phyloP scores from a whole-genome alignment of 2,797 vertebrate species.

The Gallirallus australis region DNA sequence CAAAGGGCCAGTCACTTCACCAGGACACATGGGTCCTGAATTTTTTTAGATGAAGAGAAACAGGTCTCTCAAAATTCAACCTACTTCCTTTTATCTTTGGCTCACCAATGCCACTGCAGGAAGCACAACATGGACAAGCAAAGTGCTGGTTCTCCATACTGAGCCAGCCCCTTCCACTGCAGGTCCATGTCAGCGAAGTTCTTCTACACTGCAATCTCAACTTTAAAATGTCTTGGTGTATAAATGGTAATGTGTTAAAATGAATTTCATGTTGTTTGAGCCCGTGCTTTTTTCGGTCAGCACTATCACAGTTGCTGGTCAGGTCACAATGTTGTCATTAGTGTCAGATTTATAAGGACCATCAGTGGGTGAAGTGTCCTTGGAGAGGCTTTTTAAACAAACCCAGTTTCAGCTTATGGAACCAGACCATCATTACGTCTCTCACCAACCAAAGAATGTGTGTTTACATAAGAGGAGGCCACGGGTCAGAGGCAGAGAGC shows the following conservation, averaged over 20 bases:
- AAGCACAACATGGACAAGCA: neutral
- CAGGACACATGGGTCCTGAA: accelerated
- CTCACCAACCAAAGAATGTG: constrained; percentile 48
- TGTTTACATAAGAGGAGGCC: constrained; percentile 70
- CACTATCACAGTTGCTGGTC: neutral
- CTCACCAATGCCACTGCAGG: accelerated
- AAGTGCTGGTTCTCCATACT: neutral
- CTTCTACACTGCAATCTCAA: neutral
- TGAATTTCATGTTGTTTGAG: neutral
- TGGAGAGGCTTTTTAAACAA: constrained; percentile 68
- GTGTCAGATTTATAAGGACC: constrained; percentile 39
- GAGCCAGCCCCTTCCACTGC: neutral
- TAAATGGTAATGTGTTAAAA: neutral
- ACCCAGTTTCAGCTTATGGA: constrained; percentile 53
- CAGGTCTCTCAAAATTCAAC: neutral
- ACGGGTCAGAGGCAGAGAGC: constrained; percentile 62
- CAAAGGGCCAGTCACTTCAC: neutral
- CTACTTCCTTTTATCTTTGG: neutral
- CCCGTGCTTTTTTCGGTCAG: neutral
- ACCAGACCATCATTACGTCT: constrained; percentile 52
- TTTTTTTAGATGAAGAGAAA: neutral
- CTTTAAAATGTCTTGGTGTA: neutral
- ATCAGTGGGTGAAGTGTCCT: constrained; percentile 39
- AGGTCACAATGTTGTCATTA: constrained; percentile 22
- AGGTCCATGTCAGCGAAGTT: neutral